Evolutionary conservation across 2,888 invertebrate genomes (phyloP).

Genomic region (Plebejus argus): DNA sequence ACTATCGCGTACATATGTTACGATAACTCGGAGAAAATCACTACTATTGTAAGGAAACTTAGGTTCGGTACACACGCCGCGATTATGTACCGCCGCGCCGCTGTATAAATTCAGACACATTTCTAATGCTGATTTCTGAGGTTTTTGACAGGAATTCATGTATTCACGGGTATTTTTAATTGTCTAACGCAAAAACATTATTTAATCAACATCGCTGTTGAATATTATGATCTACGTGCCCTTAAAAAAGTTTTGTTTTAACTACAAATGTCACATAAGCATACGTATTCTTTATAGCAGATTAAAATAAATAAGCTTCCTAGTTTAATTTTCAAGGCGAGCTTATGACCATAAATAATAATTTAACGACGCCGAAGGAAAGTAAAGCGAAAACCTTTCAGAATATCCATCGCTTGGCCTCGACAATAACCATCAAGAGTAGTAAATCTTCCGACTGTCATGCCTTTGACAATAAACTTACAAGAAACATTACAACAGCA

Average conservation of each 20-base stretch:
- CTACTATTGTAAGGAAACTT: constrained; percentile 29
- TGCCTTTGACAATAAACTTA: constrained; percentile 28
- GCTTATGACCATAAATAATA: constrained; percentile 11
- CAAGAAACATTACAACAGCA: background rate
- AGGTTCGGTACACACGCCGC: background rate
- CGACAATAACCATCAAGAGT: constrained; percentile 8
- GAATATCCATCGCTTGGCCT: background rate
- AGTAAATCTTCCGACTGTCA: constrained; percentile 27
- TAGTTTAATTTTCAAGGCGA: background rate
- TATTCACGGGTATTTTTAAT: no score
- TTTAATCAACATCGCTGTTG: no score
- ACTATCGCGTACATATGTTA: constrained; percentile 43
- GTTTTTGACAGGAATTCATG: no score
- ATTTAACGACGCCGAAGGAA: constrained; percentile 13
- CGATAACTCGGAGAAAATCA: constrained; percentile 39
- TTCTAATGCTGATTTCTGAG: no score
- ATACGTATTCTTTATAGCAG: background rate
- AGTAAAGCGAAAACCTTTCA: constrained; percentile 7
- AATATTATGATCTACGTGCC: no score
- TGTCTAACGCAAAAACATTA: no score
- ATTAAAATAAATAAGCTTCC: background rate
- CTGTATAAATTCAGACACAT: no score
- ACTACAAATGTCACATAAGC: background rate
- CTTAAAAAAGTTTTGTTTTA: background rate
- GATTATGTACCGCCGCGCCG: background rate